phyloP scores from a whole-genome alignment of 2,113 vertebrate species.

The Solenodon paradoxus region DNA sequence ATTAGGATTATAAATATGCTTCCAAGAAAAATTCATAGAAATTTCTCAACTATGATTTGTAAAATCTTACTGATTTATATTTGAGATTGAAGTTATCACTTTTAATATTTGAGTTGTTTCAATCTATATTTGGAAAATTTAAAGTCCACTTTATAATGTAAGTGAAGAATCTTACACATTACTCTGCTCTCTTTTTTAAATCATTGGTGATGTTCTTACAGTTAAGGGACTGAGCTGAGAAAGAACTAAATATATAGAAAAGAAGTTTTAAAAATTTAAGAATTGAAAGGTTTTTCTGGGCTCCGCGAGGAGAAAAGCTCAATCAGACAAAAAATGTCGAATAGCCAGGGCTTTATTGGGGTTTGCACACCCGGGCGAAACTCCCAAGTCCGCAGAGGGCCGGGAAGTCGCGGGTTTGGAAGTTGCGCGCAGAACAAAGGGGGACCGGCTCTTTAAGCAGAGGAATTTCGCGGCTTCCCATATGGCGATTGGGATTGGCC shows the following conservation, averaged over 20 bases:
- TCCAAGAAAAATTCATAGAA: constrained; percentile 18
- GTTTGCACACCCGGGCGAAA: too few relatives aligned
- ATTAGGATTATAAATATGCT: background rate
- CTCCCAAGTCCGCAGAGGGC: too few relatives aligned
- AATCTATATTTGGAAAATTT: background rate
- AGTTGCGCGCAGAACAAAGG: too few relatives aligned
- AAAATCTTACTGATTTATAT: background rate
- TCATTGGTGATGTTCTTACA: background rate
- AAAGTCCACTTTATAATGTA: constrained; percentile 33
- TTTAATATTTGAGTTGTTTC: constrained; percentile 21
- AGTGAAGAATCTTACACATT: background rate
- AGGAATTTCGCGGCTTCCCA: too few relatives aligned
- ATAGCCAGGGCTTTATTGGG: too few relatives aligned
- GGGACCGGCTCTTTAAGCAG: too few relatives aligned
- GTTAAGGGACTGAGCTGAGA: background rate
- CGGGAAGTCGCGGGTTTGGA: too few relatives aligned
- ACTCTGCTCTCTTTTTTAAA: background rate
- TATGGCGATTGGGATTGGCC: too few relatives aligned
- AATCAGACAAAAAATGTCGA: too few relatives aligned
- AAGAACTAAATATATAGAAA: background rate
- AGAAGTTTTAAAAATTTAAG: background rate
- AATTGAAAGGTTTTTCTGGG: too few relatives aligned
- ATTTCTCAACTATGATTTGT: background rate
- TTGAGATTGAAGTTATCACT: constrained; percentile 2
- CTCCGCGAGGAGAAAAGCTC: too few relatives aligned